Evolutionary conservation across 2,888 invertebrate genomes (phyloP).

Genomic region (Apodemia hepburni): DNA sequence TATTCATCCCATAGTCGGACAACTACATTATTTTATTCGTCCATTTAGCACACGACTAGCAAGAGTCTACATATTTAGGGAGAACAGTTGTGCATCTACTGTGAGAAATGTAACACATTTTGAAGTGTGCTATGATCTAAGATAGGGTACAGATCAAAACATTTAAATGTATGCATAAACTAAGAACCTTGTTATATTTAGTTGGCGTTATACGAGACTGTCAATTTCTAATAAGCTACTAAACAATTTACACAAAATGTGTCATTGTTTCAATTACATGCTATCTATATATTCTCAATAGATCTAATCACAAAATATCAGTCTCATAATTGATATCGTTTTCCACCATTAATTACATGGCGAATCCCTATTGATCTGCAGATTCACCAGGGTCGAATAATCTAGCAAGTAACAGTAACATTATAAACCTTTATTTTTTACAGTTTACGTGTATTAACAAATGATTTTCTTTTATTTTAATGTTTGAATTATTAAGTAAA

Average conservation of each 20-base stretch:
- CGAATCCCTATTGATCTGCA: neutral
- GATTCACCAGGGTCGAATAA: neutral
- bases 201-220: neutral
- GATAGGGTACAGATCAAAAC: conserved; percentile 41
- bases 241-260: neutral
- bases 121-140: conserved; percentile 50
- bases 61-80: neutral
- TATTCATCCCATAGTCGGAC: too few species aligned
- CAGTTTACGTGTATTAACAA: too few species aligned
- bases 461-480: too few species aligned
- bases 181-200: neutral
- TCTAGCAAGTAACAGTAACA: neutral
- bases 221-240: conserved; percentile 2
- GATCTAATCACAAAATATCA: conserved; percentile 1
- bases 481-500: neutral
- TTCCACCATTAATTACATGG: neutral
- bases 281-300: neutral
- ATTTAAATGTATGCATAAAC: neutral
- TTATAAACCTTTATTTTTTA: too few species aligned
- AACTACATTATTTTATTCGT: too few species aligned
- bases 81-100: conserved; percentile 14
- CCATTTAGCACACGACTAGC: too few species aligned
- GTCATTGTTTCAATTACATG: neutral
- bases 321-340: conserved; percentile 1
- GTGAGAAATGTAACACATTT: conserved; percentile 1